Evolutionary conservation across 2,797 vertebrate genomes (phyloP).

Genomic region (Catamblyrhynchus diadema): DNA sequence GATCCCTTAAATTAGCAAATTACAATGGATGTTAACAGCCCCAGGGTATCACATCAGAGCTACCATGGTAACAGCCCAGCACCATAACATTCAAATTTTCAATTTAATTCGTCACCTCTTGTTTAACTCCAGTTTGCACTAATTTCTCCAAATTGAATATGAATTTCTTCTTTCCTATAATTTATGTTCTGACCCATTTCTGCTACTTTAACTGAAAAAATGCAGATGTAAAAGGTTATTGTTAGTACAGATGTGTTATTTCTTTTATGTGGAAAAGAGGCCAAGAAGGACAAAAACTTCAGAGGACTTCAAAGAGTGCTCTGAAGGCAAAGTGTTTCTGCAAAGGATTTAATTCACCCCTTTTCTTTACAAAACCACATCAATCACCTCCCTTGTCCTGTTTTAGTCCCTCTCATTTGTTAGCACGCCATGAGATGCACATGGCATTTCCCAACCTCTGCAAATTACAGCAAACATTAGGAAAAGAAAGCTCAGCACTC

Average conservation of each 20-base stretch:
- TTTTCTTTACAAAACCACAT: not conserved
- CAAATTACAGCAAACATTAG: not conserved
- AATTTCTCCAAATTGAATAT: not conserved
- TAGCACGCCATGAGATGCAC: not conserved
- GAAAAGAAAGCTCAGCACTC: not conserved
- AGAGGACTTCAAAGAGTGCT: not conserved
- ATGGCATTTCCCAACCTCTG: not conserved
- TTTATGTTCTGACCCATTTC: not conserved
- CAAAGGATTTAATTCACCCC: not conserved
- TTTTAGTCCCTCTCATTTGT: not conserved
- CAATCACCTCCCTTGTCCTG: not conserved
- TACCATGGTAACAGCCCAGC: not conserved
- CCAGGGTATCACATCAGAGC: not conserved
- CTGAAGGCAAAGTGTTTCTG: not conserved
- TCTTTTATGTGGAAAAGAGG: not conserved
- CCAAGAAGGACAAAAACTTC: not conserved
- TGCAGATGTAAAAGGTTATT: not conserved
- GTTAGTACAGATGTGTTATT: conserved; percentile 20
- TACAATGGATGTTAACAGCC: not conserved
- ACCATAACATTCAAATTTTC: not conserved
- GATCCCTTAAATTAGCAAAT: not conserved
- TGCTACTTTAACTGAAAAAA: not conserved
- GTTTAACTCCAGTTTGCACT: not conserved
- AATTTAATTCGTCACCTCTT: not conserved
- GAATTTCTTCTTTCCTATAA: not conserved